phyloP scores from a whole-genome alignment of 2,797 vertebrate genomes.

The Momotus momota region DNA sequence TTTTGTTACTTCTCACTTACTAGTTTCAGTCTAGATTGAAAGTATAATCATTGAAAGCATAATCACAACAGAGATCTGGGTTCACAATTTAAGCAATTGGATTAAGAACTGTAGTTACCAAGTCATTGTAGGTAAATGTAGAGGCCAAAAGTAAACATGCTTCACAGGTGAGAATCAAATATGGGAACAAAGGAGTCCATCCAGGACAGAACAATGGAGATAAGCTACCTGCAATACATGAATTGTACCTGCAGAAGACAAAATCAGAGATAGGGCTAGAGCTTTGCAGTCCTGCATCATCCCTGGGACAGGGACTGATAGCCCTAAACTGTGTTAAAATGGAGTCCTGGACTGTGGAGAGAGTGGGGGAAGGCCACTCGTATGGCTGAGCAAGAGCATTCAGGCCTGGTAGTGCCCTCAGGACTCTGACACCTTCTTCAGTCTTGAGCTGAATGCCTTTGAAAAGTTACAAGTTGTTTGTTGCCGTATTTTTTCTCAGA shows the following conservation, averaged over 20 bases:
- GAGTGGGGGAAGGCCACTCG: rapidly evolving
- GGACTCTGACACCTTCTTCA: background rate
- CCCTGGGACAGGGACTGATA: background rate
- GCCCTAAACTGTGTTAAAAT: background rate
- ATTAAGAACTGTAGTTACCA: background rate
- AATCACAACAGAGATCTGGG: background rate
- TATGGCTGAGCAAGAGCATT: background rate
- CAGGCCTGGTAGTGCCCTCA: background rate
- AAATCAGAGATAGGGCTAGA: background rate
- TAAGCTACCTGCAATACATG: background rate
- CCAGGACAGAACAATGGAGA: background rate
- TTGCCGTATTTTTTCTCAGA: background rate
- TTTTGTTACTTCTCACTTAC: background rate
- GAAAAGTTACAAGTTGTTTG: background rate
- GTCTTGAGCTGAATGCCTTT: background rate
- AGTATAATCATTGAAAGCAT: background rate
- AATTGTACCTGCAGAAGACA: background rate
- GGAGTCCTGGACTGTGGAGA: background rate
- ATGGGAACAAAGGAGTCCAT: background rate
- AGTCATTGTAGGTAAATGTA: background rate
- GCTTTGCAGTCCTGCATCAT: background rate
- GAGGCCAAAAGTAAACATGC: background rate
- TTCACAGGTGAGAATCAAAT: background rate
- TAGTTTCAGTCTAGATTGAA: background rate
- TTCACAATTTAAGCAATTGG: background rate